These are phyloP conservation scores for Pseudotriccus pelzelni DNA, from an alignment of 2,797 vertebrate genomes.

Conservation along the genomic window DNA sequence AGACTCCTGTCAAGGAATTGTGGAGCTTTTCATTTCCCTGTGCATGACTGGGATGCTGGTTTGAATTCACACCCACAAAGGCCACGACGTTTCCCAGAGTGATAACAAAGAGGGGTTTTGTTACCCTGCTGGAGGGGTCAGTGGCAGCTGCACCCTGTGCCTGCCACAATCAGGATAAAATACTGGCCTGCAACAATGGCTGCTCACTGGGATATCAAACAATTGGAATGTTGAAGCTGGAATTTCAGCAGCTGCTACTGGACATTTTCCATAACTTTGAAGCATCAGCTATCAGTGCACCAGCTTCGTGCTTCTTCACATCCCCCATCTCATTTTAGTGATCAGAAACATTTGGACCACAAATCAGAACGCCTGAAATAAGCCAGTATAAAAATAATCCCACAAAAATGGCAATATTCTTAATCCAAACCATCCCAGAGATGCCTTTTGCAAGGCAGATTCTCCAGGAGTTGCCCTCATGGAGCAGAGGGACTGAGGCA, in stretches of 20 bases:
- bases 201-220: conserved; percentile 60
- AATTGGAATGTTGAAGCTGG: conserved; percentile 30
- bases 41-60: conserved; percentile 37
- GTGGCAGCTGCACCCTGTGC: conserved; percentile 59
- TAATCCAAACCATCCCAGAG: background rate
- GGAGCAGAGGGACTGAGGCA: background rate
- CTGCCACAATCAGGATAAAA: conserved; percentile 57
- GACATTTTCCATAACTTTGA: conserved; percentile 8
- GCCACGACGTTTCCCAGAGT: conserved; percentile 58
- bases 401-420: background rate
- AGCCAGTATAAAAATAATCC: background rate
- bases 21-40: conserved; percentile 27
- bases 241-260: conserved; percentile 62
- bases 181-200: conserved; percentile 20
- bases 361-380: background rate
- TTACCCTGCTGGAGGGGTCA: conserved; percentile 44
- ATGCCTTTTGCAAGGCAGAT: background rate
- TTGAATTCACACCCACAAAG: conserved; percentile 56
- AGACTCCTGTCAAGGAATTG: background rate
- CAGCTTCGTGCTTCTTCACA: background rate
- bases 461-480: background rate
- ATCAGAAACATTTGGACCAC: background rate
- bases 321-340: background rate
- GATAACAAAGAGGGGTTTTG: conserved; percentile 70
- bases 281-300: background rate